phyloP scores from a whole-genome alignment of 2,113 vertebrate species.

The Pomatostomus ruficeps region DNA sequence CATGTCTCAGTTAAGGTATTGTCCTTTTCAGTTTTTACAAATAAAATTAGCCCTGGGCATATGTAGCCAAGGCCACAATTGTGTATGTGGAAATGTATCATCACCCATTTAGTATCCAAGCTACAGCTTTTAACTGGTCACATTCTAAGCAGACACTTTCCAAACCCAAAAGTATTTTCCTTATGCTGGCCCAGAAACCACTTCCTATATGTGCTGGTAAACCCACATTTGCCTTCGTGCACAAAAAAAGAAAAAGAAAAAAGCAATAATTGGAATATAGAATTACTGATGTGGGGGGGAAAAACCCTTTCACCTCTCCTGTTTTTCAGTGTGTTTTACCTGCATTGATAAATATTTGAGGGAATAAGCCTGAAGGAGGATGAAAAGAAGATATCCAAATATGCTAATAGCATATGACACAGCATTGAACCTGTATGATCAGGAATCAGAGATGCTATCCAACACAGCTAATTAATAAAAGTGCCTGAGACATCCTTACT shows the following conservation, averaged over 20 bases:
- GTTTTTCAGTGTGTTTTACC: not conserved
- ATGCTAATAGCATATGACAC: not conserved
- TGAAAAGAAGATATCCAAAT: not conserved
- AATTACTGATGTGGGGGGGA: rapidly evolving
- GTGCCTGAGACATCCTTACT: not conserved
- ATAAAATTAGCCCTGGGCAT: not conserved
- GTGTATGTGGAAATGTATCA: not conserved
- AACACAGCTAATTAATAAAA: not conserved
- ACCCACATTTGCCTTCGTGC: not conserved
- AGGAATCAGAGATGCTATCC: not conserved
- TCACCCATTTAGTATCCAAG: not conserved
- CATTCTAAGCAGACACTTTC: not conserved
- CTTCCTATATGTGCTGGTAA: not conserved
- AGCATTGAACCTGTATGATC: rapidly evolving
- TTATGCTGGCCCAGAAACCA: not conserved
- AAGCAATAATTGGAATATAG: not conserved
- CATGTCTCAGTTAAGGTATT: not conserved
- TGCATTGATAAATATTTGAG: not conserved
- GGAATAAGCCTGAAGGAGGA: not conserved
- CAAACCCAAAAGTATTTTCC: not conserved
- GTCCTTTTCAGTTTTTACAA: not conserved
- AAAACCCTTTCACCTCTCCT: not conserved
- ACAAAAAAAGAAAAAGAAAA: too few relatives aligned
- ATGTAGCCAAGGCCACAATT: not conserved
- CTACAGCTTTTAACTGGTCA: not conserved